phyloP scores from a whole-genome alignment of 2,888 invertebrate species.

The Trissolcus japonicus region DNA sequence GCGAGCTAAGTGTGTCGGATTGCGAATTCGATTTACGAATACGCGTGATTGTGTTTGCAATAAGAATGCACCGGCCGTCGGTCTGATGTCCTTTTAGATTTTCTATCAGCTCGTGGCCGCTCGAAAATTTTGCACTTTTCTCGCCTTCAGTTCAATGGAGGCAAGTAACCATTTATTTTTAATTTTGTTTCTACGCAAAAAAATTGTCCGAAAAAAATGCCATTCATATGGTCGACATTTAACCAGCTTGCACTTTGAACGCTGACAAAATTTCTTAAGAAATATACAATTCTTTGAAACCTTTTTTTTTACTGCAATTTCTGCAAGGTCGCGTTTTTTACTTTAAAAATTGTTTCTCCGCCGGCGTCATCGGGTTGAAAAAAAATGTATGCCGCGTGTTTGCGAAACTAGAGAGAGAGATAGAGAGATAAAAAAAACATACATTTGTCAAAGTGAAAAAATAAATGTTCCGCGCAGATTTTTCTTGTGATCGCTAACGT shows the following conservation, averaged over 20 bases:
- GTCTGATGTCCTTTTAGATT: conserved; percentile 19
- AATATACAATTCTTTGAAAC: conserved; percentile 28
- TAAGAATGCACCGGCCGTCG: conserved; percentile 24
- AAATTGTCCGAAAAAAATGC: too few species aligned
- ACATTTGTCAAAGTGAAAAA: too few species aligned
- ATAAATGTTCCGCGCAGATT: too few species aligned
- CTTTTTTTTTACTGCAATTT: conserved; percentile 33
- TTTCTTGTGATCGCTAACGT: too few species aligned
- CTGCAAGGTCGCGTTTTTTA: conserved; percentile 40
- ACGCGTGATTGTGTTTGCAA: conserved; percentile 52
- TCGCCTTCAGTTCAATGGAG: background rate
- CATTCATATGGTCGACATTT: background rate
- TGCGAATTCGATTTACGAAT: conserved; percentile 54
- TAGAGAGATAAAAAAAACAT: too few species aligned
- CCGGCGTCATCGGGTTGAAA: conserved; percentile 18
- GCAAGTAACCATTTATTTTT: background rate
- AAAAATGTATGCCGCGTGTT: conserved; percentile 2
- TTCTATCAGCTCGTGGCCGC: background rate
- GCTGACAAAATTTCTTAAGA: background rate
- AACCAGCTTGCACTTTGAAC: conserved; percentile 29
- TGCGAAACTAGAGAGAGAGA: too few species aligned
- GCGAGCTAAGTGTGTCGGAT: conserved; percentile 49
- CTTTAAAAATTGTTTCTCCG: conserved; percentile 34
- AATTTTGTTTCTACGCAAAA: background rate
- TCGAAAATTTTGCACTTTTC: background rate